A percentile compares a stretch with the other conserved stretches of the same genome.
Conservation (phyloP, 2,797 vertebrate species). For the Psittacula echo region DNA sequence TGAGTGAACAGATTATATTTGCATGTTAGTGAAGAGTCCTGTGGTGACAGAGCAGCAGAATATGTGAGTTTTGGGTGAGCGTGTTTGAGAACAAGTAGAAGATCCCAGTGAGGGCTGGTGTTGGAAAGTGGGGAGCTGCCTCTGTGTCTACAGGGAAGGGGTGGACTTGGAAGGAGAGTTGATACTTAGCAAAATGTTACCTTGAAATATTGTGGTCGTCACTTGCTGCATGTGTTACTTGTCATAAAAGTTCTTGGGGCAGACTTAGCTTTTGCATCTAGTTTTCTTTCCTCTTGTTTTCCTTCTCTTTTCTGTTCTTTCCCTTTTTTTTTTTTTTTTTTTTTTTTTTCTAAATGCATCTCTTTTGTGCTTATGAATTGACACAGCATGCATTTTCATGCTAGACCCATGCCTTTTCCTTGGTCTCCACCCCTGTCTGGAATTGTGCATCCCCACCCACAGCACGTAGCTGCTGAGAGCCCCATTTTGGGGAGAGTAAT, state of each 20-base stretch:
- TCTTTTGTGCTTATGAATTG: conserved; percentile 66
- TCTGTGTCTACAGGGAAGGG: background rate
- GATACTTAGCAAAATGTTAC: background rate
- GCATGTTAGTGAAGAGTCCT: background rate
- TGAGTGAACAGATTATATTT: background rate
- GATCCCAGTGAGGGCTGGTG: background rate
- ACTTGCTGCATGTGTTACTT: conserved; percentile 6
- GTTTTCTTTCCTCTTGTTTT: background rate
- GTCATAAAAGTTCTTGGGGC: background rate
- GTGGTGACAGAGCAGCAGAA: background rate
- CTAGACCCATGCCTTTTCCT: conserved; percentile 67
- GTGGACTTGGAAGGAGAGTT: background rate
- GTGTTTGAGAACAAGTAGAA: background rate
- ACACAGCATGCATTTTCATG: conserved; percentile 66
- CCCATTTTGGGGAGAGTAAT: conserved; percentile 71
- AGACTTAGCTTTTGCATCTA: conserved; percentile 14
- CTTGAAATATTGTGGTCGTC: background rate
- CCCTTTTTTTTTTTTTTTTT: fast-evolving
- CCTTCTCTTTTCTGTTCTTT: fast-evolving
- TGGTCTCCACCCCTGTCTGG: conserved; percentile 77
- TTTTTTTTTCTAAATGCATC: background rate
- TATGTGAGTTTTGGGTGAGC: background rate
- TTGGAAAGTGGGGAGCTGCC: background rate
- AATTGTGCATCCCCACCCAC: conserved; percentile 69
- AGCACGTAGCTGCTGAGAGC: conserved; percentile 72